These are phyloP conservation scores for Drosophila siamana DNA, from an alignment of 2,888 invertebrate species.

Conservation along the genomic window DNA sequence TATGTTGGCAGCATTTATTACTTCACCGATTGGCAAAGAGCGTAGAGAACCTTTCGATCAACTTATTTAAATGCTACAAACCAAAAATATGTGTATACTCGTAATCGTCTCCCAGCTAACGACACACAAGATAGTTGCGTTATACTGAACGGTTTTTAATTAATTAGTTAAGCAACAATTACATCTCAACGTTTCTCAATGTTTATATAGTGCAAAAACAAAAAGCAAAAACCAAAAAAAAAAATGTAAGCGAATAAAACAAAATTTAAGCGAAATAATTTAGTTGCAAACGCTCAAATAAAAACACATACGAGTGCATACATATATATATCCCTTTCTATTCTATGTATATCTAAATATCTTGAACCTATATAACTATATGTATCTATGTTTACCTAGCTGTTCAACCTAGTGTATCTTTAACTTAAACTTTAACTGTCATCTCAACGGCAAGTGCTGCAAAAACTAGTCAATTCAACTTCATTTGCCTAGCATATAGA, in stretches of 20 bases:
- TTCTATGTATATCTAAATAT: constrained; percentile 18
- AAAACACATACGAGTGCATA: constrained; percentile 28
- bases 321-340: constrained; percentile 16
- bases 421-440: neutral
- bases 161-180: neutral
- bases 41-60: neutral
- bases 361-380: neutral
- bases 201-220: neutral
- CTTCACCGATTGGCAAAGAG: neutral
- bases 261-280: constrained; percentile 13
- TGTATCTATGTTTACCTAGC: constrained; percentile 6
- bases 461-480: constrained; percentile 40
- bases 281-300: constrained; percentile 40
- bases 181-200: constrained; percentile 13
- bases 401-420: neutral
- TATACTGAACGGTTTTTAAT: constrained; percentile 2
- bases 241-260: constrained; percentile 4
- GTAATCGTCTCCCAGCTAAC: constrained; percentile 16
- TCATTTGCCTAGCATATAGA: constrained; percentile 25
- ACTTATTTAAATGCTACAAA: neutral
- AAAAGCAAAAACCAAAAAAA: too few species aligned
- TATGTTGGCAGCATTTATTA: constrained; percentile 25
- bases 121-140: constrained; percentile 16
- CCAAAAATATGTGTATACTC: constrained; percentile 2
- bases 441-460: constrained; percentile 7